Evolutionary conservation across 2,113 vertebrate genomes (phyloP), one percentile per base, ranked within the genome.

Genomic region (Panurus biarmicus): DNA sequence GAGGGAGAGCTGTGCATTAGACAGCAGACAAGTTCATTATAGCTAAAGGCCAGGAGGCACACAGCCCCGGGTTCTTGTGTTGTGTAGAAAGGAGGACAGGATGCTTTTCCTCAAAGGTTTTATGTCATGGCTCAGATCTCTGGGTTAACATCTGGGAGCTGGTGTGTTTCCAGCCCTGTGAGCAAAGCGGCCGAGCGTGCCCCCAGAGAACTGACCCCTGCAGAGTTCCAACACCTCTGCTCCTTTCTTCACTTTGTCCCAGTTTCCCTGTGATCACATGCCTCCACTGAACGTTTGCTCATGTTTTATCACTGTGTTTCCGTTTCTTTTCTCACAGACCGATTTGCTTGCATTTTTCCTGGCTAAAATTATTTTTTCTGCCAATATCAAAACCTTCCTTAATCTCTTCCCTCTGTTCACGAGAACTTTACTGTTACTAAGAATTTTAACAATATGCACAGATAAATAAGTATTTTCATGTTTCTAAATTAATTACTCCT

Each of bases 161-260:
- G 91, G 51, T 3, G 0, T 11, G 10, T 62, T 71, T 78, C 81
- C 85, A 85, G 66, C 20, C 18, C 47, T 31, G 20, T 20, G 62
- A 81, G 33, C 76, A 51, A 47, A 77, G 42, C 1, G 4, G 10
- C 42, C 0, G 1, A 42, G 53, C 0, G 1, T 1, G 4, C 20
- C 58, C 48, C 6, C 1, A 31, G 51, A 62, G 69, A 87, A 2
- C 51, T 0, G 5, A 71, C 56, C 73, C 69, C n/a, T 50, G 71
- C 67, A 57, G 70, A 40, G 29, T 16, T 70, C 2, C 0, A 15
- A 10, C 51, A n/a, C 62, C 50, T 45, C 82, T 19, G 5, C 9
- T 69, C 48, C 77, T 79, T 69, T 44, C 80, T 72, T 61, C 0
- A 0, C 26, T 57, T 35, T 89, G 28, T 54, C 26, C 40, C 19